Evolutionary conservation across 2,888 invertebrate genomes (phyloP).

Genomic region (Toxonevra muliebris): DNA sequence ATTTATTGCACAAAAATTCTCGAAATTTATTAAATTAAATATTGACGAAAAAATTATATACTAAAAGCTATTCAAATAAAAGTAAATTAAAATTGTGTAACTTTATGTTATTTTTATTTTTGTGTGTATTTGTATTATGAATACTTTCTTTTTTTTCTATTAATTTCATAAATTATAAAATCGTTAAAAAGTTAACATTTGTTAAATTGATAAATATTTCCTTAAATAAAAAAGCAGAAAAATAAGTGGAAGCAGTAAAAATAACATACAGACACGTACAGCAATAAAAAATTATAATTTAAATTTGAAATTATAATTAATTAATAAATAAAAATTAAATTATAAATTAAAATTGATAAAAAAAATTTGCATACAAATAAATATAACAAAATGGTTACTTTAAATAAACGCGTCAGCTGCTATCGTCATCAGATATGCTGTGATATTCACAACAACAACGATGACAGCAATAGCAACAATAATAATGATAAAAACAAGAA

Average conservation of each 20-base stretch:
- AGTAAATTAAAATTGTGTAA: too few species aligned
- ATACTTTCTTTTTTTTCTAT: too few species aligned
- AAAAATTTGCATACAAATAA: constrained; percentile 15
- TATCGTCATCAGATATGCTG: constrained; percentile 1
- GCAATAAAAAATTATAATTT: background rate
- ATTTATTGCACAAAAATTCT: too few species aligned
- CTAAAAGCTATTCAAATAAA: too few species aligned
- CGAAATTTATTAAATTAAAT: too few species aligned
- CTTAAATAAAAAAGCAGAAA: background rate
- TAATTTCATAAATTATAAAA: too few species aligned
- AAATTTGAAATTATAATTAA: constrained; percentile 8
- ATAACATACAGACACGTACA: background rate
- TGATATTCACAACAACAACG: constrained; percentile 25
- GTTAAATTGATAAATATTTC: constrained; percentile 5
- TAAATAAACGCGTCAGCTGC: constrained; percentile 41
- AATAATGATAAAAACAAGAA: constrained; percentile 19
- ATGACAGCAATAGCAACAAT: constrained; percentile 29
- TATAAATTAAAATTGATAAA: constrained; percentile 3
- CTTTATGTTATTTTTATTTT: too few species aligned
- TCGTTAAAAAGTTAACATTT: too few species aligned
- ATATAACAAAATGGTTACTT: constrained; percentile 47
- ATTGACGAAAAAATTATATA: too few species aligned
- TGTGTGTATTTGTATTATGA: too few species aligned
- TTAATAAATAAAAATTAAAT: constrained; percentile 7
- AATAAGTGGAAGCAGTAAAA: background rate